Conservation (phyloP, 2,113 vertebrate species). For the Chaetodon auriga region DNA sequence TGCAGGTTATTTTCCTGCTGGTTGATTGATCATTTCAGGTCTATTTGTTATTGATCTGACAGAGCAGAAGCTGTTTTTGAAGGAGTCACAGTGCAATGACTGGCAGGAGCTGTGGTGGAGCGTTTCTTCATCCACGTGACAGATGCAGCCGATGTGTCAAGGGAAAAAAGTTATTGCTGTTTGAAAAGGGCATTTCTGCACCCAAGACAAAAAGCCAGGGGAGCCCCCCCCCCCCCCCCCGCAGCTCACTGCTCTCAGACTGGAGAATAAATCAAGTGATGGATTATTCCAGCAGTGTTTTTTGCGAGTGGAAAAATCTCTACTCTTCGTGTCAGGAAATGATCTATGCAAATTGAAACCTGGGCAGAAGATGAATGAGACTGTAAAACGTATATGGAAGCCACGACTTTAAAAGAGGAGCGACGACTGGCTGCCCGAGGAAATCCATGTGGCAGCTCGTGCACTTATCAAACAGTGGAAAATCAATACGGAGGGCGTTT, state of each 20-base stretch:
- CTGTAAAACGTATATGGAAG: conserved; percentile 46
- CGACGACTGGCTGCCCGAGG: conserved; percentile 18
- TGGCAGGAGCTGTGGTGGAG: conserved; percentile 1
- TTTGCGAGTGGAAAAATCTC: conserved; percentile 46
- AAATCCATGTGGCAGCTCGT: conserved; percentile 32
- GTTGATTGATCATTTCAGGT: background rate
- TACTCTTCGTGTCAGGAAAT: conserved; percentile 52
- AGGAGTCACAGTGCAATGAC: background rate
- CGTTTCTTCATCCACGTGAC: conserved; percentile 40
- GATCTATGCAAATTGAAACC: conserved; percentile 63
- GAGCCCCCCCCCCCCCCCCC: background rate
- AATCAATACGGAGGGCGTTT: conserved; percentile 38
- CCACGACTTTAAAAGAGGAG: conserved; percentile 35
- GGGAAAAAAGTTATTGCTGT: conserved; percentile 17
- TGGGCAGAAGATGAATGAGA: conserved; percentile 64
- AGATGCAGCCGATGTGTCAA: conserved; percentile 1
- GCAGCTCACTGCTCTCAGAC: conserved; percentile 29
- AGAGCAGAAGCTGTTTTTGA: no score
- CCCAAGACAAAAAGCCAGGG: conserved; percentile 20
- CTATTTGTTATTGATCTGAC: background rate
- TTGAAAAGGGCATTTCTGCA: conserved; percentile 45
- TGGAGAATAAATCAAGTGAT: conserved; percentile 69
- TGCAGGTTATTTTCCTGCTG: background rate
- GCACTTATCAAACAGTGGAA: conserved; percentile 39
- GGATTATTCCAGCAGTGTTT: conserved; percentile 58